A percentile compares a stretch with the other conserved stretches of the same genome.
These are phyloP conservation scores for Eupeodes corollae DNA, from an alignment of 1,140 invertebrate genomes.

Conservation along the genomic window DNA sequence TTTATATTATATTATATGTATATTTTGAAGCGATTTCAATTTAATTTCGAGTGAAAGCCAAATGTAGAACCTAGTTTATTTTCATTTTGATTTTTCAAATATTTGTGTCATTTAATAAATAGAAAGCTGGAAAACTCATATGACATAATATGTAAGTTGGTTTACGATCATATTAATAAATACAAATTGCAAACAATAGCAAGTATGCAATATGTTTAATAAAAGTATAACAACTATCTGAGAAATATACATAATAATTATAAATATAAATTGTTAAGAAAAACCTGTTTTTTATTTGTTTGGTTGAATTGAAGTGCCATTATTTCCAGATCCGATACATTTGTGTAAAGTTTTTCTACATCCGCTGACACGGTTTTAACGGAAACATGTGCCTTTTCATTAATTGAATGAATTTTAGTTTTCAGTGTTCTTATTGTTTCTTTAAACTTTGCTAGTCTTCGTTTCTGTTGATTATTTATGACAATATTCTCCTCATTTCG, in stretches of 20 bases:
- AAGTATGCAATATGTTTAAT: no score
- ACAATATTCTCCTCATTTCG: conserved; percentile 77
- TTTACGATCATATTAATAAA: no score
- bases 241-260: not conserved
- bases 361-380: conserved; percentile 47
- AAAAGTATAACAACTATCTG: no score
- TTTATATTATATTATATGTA: no score
- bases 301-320: conserved; percentile 54
- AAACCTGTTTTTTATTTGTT: conserved; percentile 45
- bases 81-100: no score
- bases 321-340: conserved; percentile 51
- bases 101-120: no score
- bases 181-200: no score
- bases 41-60: no score
- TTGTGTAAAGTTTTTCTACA: conserved; percentile 50
- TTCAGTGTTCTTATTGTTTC: conserved; percentile 54
- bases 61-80: no score
- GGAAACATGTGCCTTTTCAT: conserved; percentile 42
- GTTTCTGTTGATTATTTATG: conserved; percentile 70
- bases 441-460: conserved; percentile 67
- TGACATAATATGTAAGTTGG: no score
- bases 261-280: not conserved
- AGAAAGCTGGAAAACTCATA: no score
- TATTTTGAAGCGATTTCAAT: no score
- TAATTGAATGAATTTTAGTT: conserved; percentile 46